Evolutionary conservation across 2,113 vertebrate species (phyloP).

Genomic region (Seriola aureovittata): DNA sequence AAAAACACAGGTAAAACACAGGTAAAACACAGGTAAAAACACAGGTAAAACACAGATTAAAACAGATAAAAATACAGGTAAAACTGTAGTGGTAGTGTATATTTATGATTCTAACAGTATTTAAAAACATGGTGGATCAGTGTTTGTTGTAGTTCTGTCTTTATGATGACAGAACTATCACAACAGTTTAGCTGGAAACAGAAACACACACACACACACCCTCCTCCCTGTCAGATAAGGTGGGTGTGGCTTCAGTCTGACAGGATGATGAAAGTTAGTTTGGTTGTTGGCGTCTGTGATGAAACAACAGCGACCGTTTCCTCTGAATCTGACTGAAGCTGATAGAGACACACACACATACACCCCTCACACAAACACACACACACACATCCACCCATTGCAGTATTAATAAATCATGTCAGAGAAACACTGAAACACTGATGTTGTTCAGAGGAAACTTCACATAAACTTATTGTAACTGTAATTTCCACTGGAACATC

Average conservation of each 20-base stretch:
- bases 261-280: slow-evolving; percentile 59
- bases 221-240: slow-evolving; percentile 43
- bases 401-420: neutral
- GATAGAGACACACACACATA: slow-evolving; percentile 27
- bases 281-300: slow-evolving; percentile 19
- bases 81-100: too few relatives aligned
- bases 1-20: too few relatives aligned
- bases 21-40: too few relatives aligned
- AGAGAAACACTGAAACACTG: too few relatives aligned
- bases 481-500: too few relatives aligned
- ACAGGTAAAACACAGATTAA: too few relatives aligned
- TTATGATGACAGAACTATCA: neutral
- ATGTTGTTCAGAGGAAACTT: too few relatives aligned
- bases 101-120: too few relatives aligned
- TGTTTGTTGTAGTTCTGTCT: too few relatives aligned
- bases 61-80: too few relatives aligned
- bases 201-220: slow-evolving; percentile 16
- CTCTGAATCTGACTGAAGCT: slow-evolving; percentile 55
- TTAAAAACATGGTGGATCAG: too few relatives aligned
- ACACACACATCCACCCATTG: slow-evolving; percentile 8
- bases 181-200: neutral
- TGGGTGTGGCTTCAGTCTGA: slow-evolving; percentile 45
- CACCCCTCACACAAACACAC: neutral
- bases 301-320: slow-evolving; percentile 36
- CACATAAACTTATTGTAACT: too few relatives aligned